Evolutionary conservation across 2,113 vertebrate species (phyloP), one percentile per base, ranked within the genome.

Genomic region (Cromileptes altivelis): DNA sequence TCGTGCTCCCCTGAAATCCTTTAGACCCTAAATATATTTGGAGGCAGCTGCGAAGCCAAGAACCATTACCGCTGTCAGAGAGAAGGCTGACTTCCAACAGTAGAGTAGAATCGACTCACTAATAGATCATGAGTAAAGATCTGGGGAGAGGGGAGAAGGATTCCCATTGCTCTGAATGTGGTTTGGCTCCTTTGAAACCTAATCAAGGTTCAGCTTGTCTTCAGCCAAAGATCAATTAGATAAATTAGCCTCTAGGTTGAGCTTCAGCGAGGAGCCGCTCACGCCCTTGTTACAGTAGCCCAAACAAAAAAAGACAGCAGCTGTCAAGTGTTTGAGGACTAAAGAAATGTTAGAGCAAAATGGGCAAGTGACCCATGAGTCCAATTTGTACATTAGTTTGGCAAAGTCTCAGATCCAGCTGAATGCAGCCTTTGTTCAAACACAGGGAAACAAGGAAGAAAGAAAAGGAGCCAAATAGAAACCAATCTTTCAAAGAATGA

Each of bases 21-120:
- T 81, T 49, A 82, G 86, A 85, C 80, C 53, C 73, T 77, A 81
- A 87, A 89, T 84, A 78, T 68, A 91, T 86, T 80, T 70, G 61
- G 42, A 82, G 70, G 80, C 65, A 60, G 76, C 85, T 53, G 73
- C 15, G 25, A 65, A 82, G 90, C 89, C 89, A 91, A 88, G 72
- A 85, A 23, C 80, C 62, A 84, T 91, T 87, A 84, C 49, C 42
- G 77, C 85, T 90, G 90, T 83, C 88, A 86, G 80, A 79, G 71
- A 52, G 74, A 30, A 69, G 74, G 79, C 84, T 15, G 14, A 9
- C 65, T 17, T 92, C 91, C 89, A 90, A 55, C 86, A 33, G 70
- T 18, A 57, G 72, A 86, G 79, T 50, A 73, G 60, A 84, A 77
- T 84, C n/a, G 40, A 75, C 73, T 90, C 72, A 53, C 77, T 78